Evolutionary conservation across 2,888 invertebrate genomes (phyloP), one percentile per base, ranked within the genome.

Genomic region (Cheilosia impressa): DNA sequence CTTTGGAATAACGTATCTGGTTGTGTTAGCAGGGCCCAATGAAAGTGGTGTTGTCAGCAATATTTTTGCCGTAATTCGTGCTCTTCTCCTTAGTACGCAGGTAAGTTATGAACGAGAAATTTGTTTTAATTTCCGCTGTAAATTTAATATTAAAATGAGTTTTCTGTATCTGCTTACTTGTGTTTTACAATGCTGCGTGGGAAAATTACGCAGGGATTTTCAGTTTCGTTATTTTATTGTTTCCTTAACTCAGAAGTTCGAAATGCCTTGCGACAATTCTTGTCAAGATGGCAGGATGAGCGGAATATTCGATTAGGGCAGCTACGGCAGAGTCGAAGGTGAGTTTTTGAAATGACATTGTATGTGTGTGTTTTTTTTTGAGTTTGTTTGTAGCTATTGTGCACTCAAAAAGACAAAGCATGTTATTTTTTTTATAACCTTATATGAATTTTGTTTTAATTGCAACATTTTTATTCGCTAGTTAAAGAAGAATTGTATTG

Each of bases 191-290:
- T 31, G 31, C 38, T 31, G 15, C 4, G 27, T 15, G 31, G 62
- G 45, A 45, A 27, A 27, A 43, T 78, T 47, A 55, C 84, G 13
- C 93, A 98, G 98, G 98, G 98, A 87, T 96, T 98, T 90, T 96
- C 96, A 69, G 97, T 98, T 87, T 97, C 98, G 15, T 93, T 98
- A 87, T 96, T 98, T 93, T 98, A 97, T 93, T 98, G 98, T 92
- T 98, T 98, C 93, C 94, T 98, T 90, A 98, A 98, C 93, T 96
- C 97, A 7, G 98, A 98, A 92, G 98, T 98, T 6, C 95, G 97
- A 75, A 96, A 96, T 91, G 96, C 97, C 0, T 93, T 98, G 88
- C 94, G 96, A 58, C 96, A 97, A 92, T 97, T 97, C 91, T 83
- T 92, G 43, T 89, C 91, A 71, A 90, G 91, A 62, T 92, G 92